A percentile compares a stretch with the other conserved stretches of the same genome.
Conservation (phyloP, 2,797 vertebrate species). For the Sebastes steindachneri region DNA sequence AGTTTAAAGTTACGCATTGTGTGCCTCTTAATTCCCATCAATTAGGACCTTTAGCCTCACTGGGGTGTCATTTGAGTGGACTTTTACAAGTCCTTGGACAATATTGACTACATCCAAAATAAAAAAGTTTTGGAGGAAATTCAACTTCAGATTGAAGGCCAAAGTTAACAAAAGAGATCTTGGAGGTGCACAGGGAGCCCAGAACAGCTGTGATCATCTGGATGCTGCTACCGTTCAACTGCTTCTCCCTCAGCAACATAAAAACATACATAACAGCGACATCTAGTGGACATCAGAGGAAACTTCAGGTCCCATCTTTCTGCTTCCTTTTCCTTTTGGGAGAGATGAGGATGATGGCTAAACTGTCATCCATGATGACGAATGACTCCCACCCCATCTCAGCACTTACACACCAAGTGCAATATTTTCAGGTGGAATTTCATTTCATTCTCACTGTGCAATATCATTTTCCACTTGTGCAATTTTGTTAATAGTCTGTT, state of each 20-base stretch:
- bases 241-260: background rate
- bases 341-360: too few relatives aligned
- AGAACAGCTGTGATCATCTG: conserved; percentile 13
- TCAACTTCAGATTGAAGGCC: background rate
- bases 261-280: conserved; percentile 59
- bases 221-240: conserved; percentile 31
- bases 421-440: too few relatives aligned
- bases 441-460: too few relatives aligned
- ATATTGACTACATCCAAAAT: background rate
- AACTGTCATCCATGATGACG: too few relatives aligned
- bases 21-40: background rate
- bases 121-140: background rate
- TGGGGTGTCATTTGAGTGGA: background rate
- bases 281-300: conserved; percentile 39
- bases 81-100: background rate
- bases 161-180: conserved; percentile 17
- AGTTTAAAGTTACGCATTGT: background rate
- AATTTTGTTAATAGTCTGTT: too few relatives aligned
- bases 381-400: too few relatives aligned
- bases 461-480: too few relatives aligned
- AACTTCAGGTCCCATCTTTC: background rate
- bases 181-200: conserved; percentile 21
- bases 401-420: too few relatives aligned
- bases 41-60: background rate
- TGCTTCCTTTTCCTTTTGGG: too few relatives aligned